Evolutionary conservation across 2,888 invertebrate species (phyloP).

Genomic region (Conus canariensis): DNA sequence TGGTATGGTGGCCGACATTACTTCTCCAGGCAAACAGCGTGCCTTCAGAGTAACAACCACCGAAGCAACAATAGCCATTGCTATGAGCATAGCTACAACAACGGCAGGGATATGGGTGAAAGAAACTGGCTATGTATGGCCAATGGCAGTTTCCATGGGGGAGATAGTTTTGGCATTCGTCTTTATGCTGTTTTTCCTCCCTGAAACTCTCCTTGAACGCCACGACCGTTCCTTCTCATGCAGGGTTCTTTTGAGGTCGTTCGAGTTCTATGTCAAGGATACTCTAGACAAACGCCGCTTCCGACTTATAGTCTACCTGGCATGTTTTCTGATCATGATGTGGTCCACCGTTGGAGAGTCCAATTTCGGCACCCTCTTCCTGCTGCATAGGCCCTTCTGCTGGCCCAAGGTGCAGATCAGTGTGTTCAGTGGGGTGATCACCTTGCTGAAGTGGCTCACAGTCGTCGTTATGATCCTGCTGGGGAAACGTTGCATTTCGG

Average conservation of each 20-base stretch:
- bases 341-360: slow-evolving; percentile 41
- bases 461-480: slow-evolving; percentile 35
- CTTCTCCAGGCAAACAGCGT: slow-evolving; percentile 49
- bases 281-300: slow-evolving; percentile 45
- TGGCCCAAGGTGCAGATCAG: slow-evolving; percentile 50
- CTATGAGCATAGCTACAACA: slow-evolving; percentile 26
- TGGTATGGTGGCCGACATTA: slow-evolving; percentile 53
- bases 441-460: slow-evolving; percentile 44
- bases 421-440: slow-evolving; percentile 33
- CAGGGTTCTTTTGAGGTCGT: slow-evolving; percentile 38
- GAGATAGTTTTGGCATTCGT: slow-evolving; percentile 30
- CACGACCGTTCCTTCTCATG: slow-evolving; percentile 14
- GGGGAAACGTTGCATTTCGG: slow-evolving; percentile 31
- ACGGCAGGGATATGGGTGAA: slow-evolving; percentile 49
- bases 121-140: slow-evolving; percentile 40
- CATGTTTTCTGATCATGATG: slow-evolving; percentile 44
- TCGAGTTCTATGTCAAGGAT: slow-evolving; percentile 49
- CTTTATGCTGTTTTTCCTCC: slow-evolving; percentile 39
- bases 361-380: slow-evolving; percentile 43
- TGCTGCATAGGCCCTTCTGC: slow-evolving; percentile 50
- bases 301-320: slow-evolving; percentile 41
- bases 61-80: slow-evolving; percentile 48
- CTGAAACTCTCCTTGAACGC: slow-evolving; percentile 43
- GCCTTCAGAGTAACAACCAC: slow-evolving; percentile 47
- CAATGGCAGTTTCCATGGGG: slow-evolving; percentile 40